Conservation (phyloP, 37 sponge, comb jelly and placozoan species). For the Agelas oroides region DNA sequence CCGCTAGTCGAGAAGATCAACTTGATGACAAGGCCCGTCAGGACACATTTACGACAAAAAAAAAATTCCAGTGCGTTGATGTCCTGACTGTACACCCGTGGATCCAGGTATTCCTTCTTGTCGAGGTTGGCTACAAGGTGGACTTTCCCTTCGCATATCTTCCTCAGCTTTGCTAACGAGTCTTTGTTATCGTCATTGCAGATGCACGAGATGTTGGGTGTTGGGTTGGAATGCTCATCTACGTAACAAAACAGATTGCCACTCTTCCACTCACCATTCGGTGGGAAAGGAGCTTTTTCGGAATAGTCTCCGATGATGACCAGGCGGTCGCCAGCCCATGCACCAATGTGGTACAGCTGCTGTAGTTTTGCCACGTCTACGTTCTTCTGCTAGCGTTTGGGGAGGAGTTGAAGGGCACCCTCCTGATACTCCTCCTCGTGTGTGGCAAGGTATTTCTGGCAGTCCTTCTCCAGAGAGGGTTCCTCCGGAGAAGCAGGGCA, state of each 20-base stretch:
- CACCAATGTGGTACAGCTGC: neutral
- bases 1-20: neutral
- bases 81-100: neutral
- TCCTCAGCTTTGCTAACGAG: neutral
- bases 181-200: too few species aligned
- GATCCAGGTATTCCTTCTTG: conserved; percentile 22
- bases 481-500: neutral
- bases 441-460: neutral
- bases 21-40: conserved; percentile 1
- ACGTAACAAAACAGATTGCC: neutral
- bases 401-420: neutral
- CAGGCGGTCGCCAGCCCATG: conserved; percentile 32
- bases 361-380: neutral
- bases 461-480: neutral
- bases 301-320: conserved; percentile 34
- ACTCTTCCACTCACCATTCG: conserved; percentile 27
- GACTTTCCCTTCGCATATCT: neutral
- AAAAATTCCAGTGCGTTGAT: neutral
- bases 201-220: too few species aligned
- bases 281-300: conserved; percentile 17
- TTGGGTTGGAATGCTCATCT: neutral
- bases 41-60: neutral
- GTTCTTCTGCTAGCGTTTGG: neutral
- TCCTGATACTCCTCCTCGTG: neutral
- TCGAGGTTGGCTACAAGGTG: neutral